phyloP scores from a whole-genome alignment of 37 sponge, comb jelly and placozoan genomes.

The Dysidea cf. avara region DNA sequence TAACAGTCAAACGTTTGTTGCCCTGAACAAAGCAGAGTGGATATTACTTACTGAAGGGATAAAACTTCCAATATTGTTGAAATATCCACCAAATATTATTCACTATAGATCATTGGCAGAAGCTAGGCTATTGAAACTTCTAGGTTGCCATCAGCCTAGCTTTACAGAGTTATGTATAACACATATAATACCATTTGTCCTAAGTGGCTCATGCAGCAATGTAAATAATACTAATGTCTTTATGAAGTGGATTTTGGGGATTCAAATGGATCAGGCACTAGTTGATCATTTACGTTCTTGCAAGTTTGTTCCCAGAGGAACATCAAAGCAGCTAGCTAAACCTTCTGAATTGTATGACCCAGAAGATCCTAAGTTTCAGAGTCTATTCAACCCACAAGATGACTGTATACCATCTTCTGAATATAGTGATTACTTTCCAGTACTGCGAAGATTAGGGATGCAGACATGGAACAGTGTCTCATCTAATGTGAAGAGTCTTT shows the following conservation, averaged over 20 bases:
- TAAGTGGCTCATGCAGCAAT: neutral
- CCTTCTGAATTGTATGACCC: conserved; percentile 40
- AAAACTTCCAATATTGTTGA: neutral
- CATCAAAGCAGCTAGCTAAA: too few species aligned
- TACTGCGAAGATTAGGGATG: conserved; percentile 22
- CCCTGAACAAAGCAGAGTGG: neutral
- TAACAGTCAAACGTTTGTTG: neutral
- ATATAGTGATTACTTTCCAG: neutral
- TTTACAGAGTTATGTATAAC: conserved; percentile 16
- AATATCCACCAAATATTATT: conserved; percentile 38
- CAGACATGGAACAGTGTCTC: conserved; percentile 32
- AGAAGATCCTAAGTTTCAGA: conserved; percentile 18
- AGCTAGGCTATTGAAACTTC: conserved; percentile 1
- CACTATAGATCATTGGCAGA: neutral
- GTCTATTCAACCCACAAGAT: conserved; percentile 5
- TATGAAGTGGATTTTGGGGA: conserved; percentile 33
- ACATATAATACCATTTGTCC: conserved; percentile 24
- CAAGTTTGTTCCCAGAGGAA: conserved; percentile 8
- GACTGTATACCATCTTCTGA: conserved; percentile 17
- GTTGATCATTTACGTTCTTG: too few species aligned
- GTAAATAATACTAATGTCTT: conserved; percentile 19
- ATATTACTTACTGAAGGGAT: conserved; percentile 15
- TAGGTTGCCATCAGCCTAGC: conserved; percentile 12
- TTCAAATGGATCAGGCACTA: neutral
- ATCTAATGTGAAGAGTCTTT: neutral